Evolutionary conservation across 2,797 vertebrate species (phyloP), one percentile per base, ranked within the genome.

Genomic region (Labeo calbasu): DNA sequence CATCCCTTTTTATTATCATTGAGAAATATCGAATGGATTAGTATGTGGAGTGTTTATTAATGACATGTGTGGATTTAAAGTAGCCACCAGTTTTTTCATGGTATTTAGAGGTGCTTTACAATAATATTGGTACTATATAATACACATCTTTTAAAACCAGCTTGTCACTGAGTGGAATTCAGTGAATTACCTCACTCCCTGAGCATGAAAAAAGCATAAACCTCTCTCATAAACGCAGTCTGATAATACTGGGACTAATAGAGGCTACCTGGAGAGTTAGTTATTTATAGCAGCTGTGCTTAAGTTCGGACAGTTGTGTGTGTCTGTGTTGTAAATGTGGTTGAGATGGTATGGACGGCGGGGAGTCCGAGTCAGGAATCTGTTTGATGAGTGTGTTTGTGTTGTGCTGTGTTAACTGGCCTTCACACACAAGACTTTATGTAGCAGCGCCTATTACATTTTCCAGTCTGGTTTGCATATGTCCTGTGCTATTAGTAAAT

Each of bases 351-450:
- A 92, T 92, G 92, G 92, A 87, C 90, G 87, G 91, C 86, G 85
- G 93, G 92, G 88, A 92, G 92, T 88, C 91, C 79, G 65, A 77
- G 79, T 83, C 86, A 91, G 90, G 91, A 93, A 93, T 93, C 92
- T 92, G 90, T 94, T 93, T 94, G 91, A 93, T 91, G 89, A 77
- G 61, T 84, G 86, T 84, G 82, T 76, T 84, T 87, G 86, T 81
- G 72, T 72, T 84, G 25, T 71, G 68, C 21, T 43, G 48, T 53
- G 50, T 57, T 79, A 72, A 79, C 83, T 72, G 46, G 55, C 55
- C 57, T 63, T 84, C 55, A 71, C 68, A 72, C 76, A 84, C 28
- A 79, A 12, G 13, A 48, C 82, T 69, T 68, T 79, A 51, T 61
- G 66, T 63, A 25, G 55, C 55, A 55, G 66, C 63, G 76, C 28